Conservation (phyloP, 2,797 vertebrate species). For the Botia almorhae region DNA sequence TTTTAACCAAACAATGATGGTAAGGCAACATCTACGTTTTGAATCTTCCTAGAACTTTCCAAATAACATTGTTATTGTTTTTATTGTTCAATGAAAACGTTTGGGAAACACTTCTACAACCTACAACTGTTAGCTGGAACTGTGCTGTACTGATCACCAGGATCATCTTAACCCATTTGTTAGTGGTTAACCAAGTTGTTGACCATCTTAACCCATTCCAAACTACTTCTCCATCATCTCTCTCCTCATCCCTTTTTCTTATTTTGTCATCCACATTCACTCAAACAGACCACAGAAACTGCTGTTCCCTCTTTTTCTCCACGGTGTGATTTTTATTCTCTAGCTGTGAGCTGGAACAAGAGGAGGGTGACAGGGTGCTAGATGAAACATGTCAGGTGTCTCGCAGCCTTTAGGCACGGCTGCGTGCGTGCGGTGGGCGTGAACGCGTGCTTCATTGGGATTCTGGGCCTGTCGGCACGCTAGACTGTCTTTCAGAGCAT, state of each 20-base stretch:
- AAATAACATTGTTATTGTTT: too few species aligned
- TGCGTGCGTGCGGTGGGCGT: slow-evolving; percentile 45
- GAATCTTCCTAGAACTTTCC: too few species aligned
- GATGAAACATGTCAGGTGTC: slow-evolving; percentile 79
- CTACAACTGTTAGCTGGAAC: too few species aligned
- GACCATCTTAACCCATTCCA: neutral
- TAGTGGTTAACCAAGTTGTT: too few species aligned
- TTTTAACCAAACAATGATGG: too few species aligned
- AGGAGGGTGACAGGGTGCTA: slow-evolving; percentile 68
- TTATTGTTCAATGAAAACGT: too few species aligned
- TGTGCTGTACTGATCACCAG: too few species aligned
- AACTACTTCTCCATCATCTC: neutral
- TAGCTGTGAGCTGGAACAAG: slow-evolving; percentile 60
- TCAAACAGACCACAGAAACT: slow-evolving; percentile 40
- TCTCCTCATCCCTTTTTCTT: neutral
- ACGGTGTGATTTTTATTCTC: slow-evolving; percentile 70
- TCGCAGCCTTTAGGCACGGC: slow-evolving; percentile 70
- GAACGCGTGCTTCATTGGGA: slow-evolving; percentile 62
- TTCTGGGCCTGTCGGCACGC: slow-evolving; percentile 50
- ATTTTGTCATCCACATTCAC: slow-evolving; percentile 6
- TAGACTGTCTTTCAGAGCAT: slow-evolving; percentile 34
- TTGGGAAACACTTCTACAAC: too few species aligned
- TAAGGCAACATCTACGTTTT: too few species aligned
- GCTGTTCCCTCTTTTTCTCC: slow-evolving; percentile 48
- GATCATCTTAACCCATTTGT: too few species aligned